Evolutionary conservation across 2,888 invertebrate species (phyloP).

Genomic region (Clunio marinus): DNA sequence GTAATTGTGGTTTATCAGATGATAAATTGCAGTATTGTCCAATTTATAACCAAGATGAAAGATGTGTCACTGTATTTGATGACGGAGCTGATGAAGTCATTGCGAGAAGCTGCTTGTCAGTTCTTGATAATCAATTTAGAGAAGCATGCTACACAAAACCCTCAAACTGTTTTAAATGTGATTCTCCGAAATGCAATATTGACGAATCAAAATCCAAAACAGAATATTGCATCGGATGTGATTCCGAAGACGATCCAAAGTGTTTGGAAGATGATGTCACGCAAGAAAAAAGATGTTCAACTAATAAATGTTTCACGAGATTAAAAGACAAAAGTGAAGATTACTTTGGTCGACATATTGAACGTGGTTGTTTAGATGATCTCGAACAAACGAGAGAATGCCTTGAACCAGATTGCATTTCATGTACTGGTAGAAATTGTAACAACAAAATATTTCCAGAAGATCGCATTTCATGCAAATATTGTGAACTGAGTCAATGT

Average conservation of each 20-base stretch:
- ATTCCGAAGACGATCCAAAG: background rate
- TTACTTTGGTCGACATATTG: background rate
- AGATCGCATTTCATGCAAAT: constrained; percentile 25
- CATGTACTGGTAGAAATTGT: constrained; percentile 10
- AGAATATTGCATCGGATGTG: constrained; percentile 7
- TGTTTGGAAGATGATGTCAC: background rate
- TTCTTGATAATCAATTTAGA: background rate
- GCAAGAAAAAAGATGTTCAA: background rate
- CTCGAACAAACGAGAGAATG: background rate
- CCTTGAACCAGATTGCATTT: background rate
- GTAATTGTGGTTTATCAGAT: background rate
- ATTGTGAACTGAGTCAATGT: background rate
- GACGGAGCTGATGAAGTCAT: background rate
- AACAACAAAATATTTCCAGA: background rate
- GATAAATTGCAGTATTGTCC: constrained; percentile 15
- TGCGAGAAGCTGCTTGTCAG: constrained; percentile 7
- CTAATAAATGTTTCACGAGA: background rate
- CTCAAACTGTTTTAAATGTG: constrained; percentile 5
- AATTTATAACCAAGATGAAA: background rate
- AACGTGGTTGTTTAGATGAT: constrained; percentile 15
- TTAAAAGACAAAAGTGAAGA: background rate
- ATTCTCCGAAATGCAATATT: constrained; percentile 21
- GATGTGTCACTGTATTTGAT: constrained; percentile 4
- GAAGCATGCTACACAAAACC: background rate
- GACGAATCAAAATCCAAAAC: constrained; percentile 17